Evolutionary conservation across 64 coral and sea anemone species (phyloP).

Genomic region (Acropora yongei): DNA sequence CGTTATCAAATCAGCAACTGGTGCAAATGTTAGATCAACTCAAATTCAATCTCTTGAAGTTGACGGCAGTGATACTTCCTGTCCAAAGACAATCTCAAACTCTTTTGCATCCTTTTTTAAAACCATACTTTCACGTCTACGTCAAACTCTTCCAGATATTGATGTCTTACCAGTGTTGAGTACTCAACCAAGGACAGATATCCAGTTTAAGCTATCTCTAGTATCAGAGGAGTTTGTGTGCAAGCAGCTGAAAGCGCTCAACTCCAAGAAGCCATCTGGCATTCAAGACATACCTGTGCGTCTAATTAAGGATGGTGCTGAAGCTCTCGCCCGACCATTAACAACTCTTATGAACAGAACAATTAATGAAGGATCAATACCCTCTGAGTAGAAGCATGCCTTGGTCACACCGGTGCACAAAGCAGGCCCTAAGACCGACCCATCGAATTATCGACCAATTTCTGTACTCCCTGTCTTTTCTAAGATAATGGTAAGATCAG

Average conservation of each 20-base stretch:
- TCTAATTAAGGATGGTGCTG: background rate
- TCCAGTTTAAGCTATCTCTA: background rate
- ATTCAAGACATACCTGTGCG: slow-evolving; percentile 1
- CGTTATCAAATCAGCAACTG: slow-evolving; percentile 26
- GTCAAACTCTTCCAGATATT: background rate
- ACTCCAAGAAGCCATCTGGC: slow-evolving; percentile 15
- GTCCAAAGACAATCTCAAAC: slow-evolving; percentile 13
- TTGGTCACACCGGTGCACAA: slow-evolving; percentile 35
- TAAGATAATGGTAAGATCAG: background rate
- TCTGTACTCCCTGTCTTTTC: slow-evolving; percentile 9
- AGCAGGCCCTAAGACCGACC: slow-evolving; percentile 11
- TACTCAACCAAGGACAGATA: background rate
- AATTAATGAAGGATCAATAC: slow-evolving; percentile 36
- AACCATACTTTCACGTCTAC: background rate
- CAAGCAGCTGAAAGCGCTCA: slow-evolving; percentile 23
- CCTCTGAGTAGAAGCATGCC: slow-evolving; percentile 26
- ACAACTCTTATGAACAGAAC: slow-evolving; percentile 47
- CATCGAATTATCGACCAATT: background rate
- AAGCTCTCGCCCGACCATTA: background rate
- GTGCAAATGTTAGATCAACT: slow-evolving; percentile 1
- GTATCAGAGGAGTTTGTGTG: slow-evolving; percentile 19
- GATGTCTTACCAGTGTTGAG: background rate
- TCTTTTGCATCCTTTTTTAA: slow-evolving; percentile 45
- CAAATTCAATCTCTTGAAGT: slow-evolving; percentile 34
- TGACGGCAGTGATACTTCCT: slow-evolving; percentile 19